phyloP scores from a whole-genome alignment of 1,140 invertebrate genomes.

The Camponotus vicinus region DNA sequence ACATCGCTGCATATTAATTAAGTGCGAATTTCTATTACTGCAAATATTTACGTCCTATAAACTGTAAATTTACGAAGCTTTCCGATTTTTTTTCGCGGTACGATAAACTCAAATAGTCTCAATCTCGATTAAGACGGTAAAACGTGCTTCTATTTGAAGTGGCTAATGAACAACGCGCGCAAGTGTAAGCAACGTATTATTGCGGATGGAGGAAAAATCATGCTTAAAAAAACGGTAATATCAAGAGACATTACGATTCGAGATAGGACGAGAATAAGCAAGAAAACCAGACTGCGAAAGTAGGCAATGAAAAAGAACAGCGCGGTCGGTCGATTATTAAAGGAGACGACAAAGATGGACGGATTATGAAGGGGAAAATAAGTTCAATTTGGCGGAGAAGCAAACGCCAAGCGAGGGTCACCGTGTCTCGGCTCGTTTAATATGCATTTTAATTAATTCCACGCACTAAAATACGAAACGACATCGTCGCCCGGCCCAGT shows the following conservation, averaged over 20 bases:
- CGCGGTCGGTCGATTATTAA: slow-evolving; percentile 20
- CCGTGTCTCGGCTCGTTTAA: slow-evolving; percentile 74
- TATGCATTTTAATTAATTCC: slow-evolving; percentile 81
- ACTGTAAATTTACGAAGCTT: slow-evolving; percentile 36
- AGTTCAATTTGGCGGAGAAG: slow-evolving; percentile 76
- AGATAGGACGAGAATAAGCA: neutral
- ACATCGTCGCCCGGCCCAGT: slow-evolving; percentile 70
- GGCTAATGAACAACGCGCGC: slow-evolving; percentile 27
- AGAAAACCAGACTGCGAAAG: neutral
- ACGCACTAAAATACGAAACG: slow-evolving; percentile 71
- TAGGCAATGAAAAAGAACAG: neutral
- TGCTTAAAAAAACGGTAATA: slow-evolving; percentile 22
- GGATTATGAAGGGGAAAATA: slow-evolving; percentile 50
- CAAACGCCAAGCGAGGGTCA: slow-evolving; percentile 32
- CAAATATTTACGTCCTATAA: slow-evolving; percentile 33
- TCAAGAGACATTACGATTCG: slow-evolving; percentile 6
- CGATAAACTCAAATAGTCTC: slow-evolving; percentile 37
- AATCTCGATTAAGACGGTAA: slow-evolving; percentile 17
- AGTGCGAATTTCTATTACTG: neutral
- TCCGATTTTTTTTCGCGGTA: slow-evolving; percentile 34
- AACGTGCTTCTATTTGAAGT: slow-evolving; percentile 37
- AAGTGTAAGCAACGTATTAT: neutral
- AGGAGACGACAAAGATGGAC: neutral
- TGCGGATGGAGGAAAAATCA: slow-evolving; percentile 8
- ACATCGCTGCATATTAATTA: neutral